Evolutionary conservation across 2,797 vertebrate species (phyloP).

Genomic region (Sciaenops ocellatus): DNA sequence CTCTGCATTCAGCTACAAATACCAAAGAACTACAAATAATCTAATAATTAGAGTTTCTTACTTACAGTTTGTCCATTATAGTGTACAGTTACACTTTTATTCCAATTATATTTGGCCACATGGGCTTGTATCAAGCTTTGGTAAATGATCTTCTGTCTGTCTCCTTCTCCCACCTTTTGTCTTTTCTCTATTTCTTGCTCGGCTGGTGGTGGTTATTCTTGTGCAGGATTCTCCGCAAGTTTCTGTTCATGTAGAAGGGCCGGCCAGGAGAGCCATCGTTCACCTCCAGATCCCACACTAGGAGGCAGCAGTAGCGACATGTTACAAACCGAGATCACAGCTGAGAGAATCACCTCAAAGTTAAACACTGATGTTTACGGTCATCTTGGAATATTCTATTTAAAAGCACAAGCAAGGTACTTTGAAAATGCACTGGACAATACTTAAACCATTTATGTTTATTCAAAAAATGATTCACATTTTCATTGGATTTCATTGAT

Average conservation of each 20-base stretch:
- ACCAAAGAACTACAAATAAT: not conserved
- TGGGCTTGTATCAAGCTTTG: constrained; percentile 30
- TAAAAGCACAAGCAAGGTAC: not conserved
- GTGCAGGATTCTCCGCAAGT: constrained; percentile 78
- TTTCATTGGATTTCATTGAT: constrained; percentile 75
- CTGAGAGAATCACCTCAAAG: not conserved
- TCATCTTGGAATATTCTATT: not conserved
- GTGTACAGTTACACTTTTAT: constrained; percentile 21
- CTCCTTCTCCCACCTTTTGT: constrained; percentile 30
- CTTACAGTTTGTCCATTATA: constrained; percentile 8
- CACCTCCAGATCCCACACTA: constrained; percentile 88
- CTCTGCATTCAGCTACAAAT: not conserved
- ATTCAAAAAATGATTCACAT: constrained; percentile 83
- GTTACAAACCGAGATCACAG: constrained; percentile 45
- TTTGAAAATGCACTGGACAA: constrained; percentile 48
- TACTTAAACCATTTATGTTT: constrained; percentile 81
- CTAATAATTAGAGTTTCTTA: not conserved
- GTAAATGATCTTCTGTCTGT: constrained; percentile 16
- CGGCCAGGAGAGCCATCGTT: constrained; percentile 81
- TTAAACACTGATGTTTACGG: not conserved
- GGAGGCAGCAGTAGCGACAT: constrained; percentile 75
- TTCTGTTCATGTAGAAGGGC: constrained; percentile 80
- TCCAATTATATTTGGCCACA: constrained; percentile 17
- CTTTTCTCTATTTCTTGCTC: constrained; percentile 1
- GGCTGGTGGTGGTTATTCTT: constrained; percentile 59